Base-by-base conservation (phyloP, 2,113 vertebrate species). In the Pollachius pollachius region DNA sequence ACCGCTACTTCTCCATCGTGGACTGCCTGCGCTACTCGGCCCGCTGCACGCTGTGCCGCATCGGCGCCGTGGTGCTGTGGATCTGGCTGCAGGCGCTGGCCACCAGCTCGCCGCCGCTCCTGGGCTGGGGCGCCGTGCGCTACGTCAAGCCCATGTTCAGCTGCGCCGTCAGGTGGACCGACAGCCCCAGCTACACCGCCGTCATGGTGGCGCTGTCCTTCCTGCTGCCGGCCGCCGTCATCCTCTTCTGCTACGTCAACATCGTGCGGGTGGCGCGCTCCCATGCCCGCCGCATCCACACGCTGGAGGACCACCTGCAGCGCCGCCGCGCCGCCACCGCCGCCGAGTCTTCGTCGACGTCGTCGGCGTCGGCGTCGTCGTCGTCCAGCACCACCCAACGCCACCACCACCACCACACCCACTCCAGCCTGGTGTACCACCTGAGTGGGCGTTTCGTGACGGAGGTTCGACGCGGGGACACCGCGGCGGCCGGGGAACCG, bases 41-140 rank as follows among this genome's bases (percentile, higher is more conserved):
- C 9, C 92, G 87, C 78, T 93, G 91, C 81, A 94, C 92, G 0
- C 73, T 87, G 52, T 88, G 91, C 86, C 82, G 90, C 68, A 91
- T 76, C 0, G 76, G 78, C 0, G 75, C 72, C 3, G 91, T 89
- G 12, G 92, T 94, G 58, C 71, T 91, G 52, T 94, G 93, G 93
- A 93, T 94, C 84, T 94, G 93, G 93, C 71, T 93, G 64, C 93
- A 94, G 79, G 92, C 93, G 1, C 79, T 92, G 71, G 75, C 81
- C 57, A 92, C 89, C 77, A 91, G 92, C 71, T 90, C 81, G 66
- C 93, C 93, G 8, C 93, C 93, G 1, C 82, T 94, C 17, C 79
- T 94, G 65, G 93, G 92, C 68, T 94, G 93, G 93, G 86, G 93
- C 74, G 84, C 79, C 3, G 34, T 94, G 30, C 83, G 68, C 37